Percentiles rank a stretch among this genome's conserved stretches.
Evolutionary conservation across 1,140 invertebrate genomes (phyloP).

Genomic region (Saccostrea echinata): DNA sequence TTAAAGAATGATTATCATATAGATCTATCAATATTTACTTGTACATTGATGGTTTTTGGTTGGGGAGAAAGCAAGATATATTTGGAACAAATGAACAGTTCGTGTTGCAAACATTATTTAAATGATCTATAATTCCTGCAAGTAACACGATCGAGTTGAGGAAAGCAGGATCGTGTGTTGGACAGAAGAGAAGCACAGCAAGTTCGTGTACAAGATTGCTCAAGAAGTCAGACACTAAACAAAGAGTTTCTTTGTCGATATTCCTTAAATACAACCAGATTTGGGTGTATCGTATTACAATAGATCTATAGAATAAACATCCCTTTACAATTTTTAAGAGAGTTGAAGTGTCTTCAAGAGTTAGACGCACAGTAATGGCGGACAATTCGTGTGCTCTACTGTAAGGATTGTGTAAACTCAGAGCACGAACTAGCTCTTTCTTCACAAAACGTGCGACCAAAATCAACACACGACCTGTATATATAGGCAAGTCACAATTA

Average conservation of each 20-base stretch:
- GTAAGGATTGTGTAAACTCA: background rate
- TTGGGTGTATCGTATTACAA: slow-evolving; percentile 34
- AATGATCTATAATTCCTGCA: no score
- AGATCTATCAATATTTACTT: no score
- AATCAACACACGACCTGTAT: slow-evolving; percentile 36
- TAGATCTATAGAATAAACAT: slow-evolving; percentile 34
- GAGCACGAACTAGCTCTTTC: slow-evolving; percentile 30
- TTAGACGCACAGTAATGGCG: slow-evolving; percentile 13
- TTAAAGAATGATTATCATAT: no score
- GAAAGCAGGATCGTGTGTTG: background rate
- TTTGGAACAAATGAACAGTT: no score
- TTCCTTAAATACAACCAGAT: slow-evolving; percentile 28
- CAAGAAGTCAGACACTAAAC: background rate
- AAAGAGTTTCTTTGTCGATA: slow-evolving; percentile 39
- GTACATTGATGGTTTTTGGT: no score
- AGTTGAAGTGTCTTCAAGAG: slow-evolving; percentile 36
- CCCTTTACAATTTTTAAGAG: slow-evolving; percentile 30
- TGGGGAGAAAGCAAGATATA: no score
- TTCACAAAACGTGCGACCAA: slow-evolving; percentile 13
- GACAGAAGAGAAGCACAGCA: background rate
- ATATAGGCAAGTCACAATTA: slow-evolving; percentile 26
- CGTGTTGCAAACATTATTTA: no score
- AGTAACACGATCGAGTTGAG: slow-evolving; percentile 13
- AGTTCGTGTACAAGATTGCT: slow-evolving; percentile 12
- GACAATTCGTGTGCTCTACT: slow-evolving; percentile 12